Conservation (phyloP, 1,140 invertebrate species). For the Campoletis sonorensis region DNA sequence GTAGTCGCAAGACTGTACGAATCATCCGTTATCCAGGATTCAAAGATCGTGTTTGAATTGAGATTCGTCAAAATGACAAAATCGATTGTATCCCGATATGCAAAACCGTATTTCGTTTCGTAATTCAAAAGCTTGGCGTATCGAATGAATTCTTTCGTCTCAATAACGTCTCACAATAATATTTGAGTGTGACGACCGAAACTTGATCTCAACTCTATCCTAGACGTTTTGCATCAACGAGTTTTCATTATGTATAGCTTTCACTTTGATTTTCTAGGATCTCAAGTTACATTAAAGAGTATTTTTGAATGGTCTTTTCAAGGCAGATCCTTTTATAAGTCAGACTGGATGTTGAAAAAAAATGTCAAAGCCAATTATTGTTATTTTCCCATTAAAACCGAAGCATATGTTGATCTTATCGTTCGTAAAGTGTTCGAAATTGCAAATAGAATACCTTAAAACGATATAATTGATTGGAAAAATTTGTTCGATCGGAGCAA, state of each 20-base stretch:
- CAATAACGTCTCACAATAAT: background rate
- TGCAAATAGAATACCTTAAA: too few relatives aligned
- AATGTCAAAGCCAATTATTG: too few relatives aligned
- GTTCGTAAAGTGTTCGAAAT: too few relatives aligned
- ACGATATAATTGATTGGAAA: too few relatives aligned
- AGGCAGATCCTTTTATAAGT: too few relatives aligned
- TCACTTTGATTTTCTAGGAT: background rate
- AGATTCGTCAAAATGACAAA: background rate
- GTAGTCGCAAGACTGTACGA: too few relatives aligned
- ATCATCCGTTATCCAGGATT: background rate
- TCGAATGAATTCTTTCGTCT: background rate
- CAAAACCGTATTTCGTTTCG: background rate
- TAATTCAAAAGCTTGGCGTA: background rate
- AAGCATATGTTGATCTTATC: too few relatives aligned
- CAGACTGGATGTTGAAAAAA: too few relatives aligned
- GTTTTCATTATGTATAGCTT: background rate
- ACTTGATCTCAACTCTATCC: background rate
- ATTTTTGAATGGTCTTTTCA: too few relatives aligned
- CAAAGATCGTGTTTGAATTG: background rate
- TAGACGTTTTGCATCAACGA: background rate
- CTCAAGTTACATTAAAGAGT: background rate
- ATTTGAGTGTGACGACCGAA: conserved; percentile 19
- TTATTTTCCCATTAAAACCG: too few relatives aligned
- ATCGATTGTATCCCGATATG: background rate
- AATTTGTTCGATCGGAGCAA: too few relatives aligned